Conservation (phyloP, 2,888 invertebrate genomes). For the Amphipyra tragopoginis region DNA sequence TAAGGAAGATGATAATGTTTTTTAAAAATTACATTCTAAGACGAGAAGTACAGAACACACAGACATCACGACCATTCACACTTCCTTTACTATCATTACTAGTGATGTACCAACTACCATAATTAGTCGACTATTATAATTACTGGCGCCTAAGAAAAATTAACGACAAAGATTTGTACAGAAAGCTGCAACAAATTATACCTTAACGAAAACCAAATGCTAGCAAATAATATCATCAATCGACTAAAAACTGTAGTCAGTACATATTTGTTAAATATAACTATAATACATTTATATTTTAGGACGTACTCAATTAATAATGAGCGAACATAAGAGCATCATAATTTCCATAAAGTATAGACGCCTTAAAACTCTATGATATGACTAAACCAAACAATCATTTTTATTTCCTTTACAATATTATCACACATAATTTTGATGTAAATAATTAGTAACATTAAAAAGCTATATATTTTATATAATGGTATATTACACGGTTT, state of each 20-base stretch:
- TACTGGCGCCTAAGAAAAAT: conserved; percentile 8
- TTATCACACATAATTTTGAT: conserved; percentile 74
- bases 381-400: conserved; percentile 74
- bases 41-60: conserved; percentile 39
- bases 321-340: conserved; percentile 71
- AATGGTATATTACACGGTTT: conserved; percentile 30
- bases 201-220: conserved; percentile 4
- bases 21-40: background rate
- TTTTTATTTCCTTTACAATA: conserved; percentile 62
- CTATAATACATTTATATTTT: conserved; percentile 58
- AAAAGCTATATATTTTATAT: conserved; percentile 22
- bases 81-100: conserved; percentile 32
- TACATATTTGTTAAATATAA: conserved; percentile 27
- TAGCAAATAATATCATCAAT: conserved; percentile 17
- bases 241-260: conserved; percentile 33
- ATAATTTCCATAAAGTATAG: conserved; percentile 47
- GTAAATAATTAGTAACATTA: conserved; percentile 43
- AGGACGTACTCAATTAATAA: conserved; percentile 73
- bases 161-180: conserved; percentile 39
- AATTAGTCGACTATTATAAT: conserved; percentile 27
- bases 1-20: too few relatives aligned
- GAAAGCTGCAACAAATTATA: conserved; percentile 20
- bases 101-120: conserved; percentile 44
- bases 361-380: conserved; percentile 68
- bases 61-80: conserved; percentile 33